A percentile compares a stretch with the other conserved stretches of the same genome.
phyloP scores from a whole-genome alignment of 2,888 invertebrate genomes.

The Sinopyrophorus schimmeli region DNA sequence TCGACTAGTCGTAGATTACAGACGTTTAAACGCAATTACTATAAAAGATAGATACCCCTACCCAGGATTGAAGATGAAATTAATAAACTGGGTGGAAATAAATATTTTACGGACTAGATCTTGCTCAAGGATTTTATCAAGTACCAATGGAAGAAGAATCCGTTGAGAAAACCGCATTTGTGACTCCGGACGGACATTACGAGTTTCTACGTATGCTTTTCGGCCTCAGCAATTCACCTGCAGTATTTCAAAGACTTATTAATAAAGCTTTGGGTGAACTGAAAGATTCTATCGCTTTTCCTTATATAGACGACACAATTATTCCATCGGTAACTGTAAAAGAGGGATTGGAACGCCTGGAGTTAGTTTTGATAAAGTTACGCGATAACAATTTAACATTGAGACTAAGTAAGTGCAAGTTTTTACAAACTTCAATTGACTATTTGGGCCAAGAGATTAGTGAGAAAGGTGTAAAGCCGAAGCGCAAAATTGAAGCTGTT shows the following conservation, averaged over 20 bases:
- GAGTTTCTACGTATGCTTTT: constrained; percentile 43
- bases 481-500: constrained; percentile 23
- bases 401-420: constrained; percentile 31
- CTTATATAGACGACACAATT: constrained; percentile 37
- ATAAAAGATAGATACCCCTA: constrained; percentile 40
- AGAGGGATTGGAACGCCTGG: constrained; percentile 30
- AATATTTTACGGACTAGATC: constrained; percentile 39
- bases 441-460: constrained; percentile 34
- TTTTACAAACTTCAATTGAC: constrained; percentile 26
- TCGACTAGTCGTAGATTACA: constrained; percentile 35
- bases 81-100: constrained; percentile 33
- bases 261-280: constrained; percentile 34
- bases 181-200: constrained; percentile 42
- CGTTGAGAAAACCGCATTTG: constrained; percentile 42
- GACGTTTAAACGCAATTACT: constrained; percentile 39
- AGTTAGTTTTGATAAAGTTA: constrained; percentile 20
- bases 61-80: constrained; percentile 41
- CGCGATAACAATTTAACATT: constrained; percentile 25
- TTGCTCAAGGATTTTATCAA: constrained; percentile 40
- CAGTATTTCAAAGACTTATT: constrained; percentile 41
- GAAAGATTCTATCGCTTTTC: constrained; percentile 14
- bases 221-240: constrained; percentile 40
- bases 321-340: constrained; percentile 29
- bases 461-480: constrained; percentile 20
- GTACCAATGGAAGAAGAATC: constrained; percentile 40